A percentile compares a stretch with the other conserved stretches of the same genome.
Evolutionary conservation across 2,113 vertebrate species (phyloP).

Genomic region (Tympanuchus pallidicinctus): DNA sequence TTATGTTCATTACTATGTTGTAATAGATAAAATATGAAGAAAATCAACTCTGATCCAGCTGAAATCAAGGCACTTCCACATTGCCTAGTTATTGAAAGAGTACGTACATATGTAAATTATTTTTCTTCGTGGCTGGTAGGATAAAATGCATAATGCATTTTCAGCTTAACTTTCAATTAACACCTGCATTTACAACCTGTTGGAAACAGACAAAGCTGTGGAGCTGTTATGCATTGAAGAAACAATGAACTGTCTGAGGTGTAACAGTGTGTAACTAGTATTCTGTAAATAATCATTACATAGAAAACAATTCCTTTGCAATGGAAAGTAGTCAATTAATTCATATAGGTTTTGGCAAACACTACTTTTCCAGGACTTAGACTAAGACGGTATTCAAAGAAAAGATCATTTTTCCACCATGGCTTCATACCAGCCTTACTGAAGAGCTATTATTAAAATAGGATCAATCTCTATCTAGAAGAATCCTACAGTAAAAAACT

Average conservation of each 20-base stretch:
- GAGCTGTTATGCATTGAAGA: neutral
- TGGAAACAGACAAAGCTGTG: slow-evolving; percentile 17
- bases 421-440: neutral
- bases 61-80: neutral
- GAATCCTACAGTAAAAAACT: neutral
- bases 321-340: neutral
- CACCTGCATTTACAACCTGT: neutral
- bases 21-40: neutral
- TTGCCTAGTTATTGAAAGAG: slow-evolving; percentile 4
- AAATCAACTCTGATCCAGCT: neutral
- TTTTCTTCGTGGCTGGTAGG: neutral
- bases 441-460: neutral
- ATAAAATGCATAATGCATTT: slow-evolving; percentile 4
- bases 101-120: neutral
- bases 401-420: neutral
- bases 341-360: neutral
- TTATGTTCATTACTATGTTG: neutral
- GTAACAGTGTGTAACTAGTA: neutral
- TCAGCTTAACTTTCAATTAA: slow-evolving; percentile 15
- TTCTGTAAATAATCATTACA: neutral
- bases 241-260: neutral
- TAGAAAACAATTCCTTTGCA: neutral
- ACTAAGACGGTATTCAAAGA: neutral
- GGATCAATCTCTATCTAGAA: neutral
- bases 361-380: neutral